Base-by-base conservation (phyloP, 2,888 invertebrate genomes). In the Cataglyphis livida region DNA sequence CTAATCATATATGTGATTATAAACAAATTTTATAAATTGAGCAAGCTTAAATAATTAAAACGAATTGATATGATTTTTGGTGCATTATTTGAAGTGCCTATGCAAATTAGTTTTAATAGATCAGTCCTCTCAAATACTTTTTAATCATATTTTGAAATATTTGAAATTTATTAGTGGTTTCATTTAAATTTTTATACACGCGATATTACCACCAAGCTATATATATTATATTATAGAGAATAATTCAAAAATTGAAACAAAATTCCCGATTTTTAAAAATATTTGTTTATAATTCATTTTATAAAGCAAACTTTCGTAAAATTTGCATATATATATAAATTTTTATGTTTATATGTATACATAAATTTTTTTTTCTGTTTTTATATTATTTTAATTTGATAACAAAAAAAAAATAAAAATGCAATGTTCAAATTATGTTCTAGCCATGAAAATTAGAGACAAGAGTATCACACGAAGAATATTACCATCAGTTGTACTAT, bases 1-100 rank as follows among this genome's bases (percentile, higher is more conserved):
- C 65, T 44, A 41, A 41, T 32, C 15, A 68, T 78, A 70, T 71
- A 76, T 82, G 84, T 44, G 59, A 68, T 74, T 82, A 57, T 62
- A 35, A 84, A 66, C 35, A 81, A 86, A 73, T 75, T 66, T 64
- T 75, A 73, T 82, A 74, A 78, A 82, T 66, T 81, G 82, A 85
- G 70, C 84, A 65, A 85, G 65, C 59, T 84, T 86, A 82, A 82
- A 70, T 84, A 85, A 87, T 83, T 73, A 90, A 76, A 79, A 85
- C 21, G 7, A 86, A 90, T 89, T 92, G 88, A 91, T 91, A 91
- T 91, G 90, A 75, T 90, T 88, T 83, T 88, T 87, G 83, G 85
- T 87, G 83, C n/a, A 51, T n/a, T 84, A 85, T 74, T 88, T 84
- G 82, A 83, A 90, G 71, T 90, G 88, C 83, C 85, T 88, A 84